Base-by-base conservation (phyloP, 2,113 vertebrate species). In the Atrichornis clamosus region DNA sequence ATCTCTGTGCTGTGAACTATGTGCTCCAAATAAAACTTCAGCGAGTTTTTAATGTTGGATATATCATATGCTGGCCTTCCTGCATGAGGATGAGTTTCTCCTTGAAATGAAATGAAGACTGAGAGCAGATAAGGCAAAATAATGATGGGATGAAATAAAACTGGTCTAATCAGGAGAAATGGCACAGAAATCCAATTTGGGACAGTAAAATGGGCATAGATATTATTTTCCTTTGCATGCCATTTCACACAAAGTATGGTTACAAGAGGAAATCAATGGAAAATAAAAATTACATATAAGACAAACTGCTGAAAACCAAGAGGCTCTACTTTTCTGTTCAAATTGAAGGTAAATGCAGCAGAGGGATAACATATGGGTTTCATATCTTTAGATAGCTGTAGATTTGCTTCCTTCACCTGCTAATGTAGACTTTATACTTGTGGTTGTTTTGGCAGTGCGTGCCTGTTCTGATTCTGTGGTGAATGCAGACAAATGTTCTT, bases 261-360 rank as follows among this genome's bases (percentile, higher is more conserved):
- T 94, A 62, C 67, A 87, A 76, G n/a, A 88, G 41, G 18, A 72
- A 87, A 95, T 94, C 76, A 80, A 52, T 91, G 78, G n/a, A 65
- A 95, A 94, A 92, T 65, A 63, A 67, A 44, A 95, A 84, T 30
- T 75, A 52, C 18, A 3, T 55, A 13, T 35, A 30, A 64, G 68
- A 49, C 22, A 80, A 85, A 68, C 47, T 62, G 63, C 33, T 80
- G 70, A 65, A 90, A 95, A 50, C 4, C 28, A 74, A 16, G 24
- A 64, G 46, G 16, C 20, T 90, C 26, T 67, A 35, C 11, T 72
- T 83, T 50, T 28, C 22, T 17, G 7, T 70, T 95, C 33, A 78
- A 82, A 76, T 30, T 47, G n/a, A 47, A 88, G 46, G 55, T 47
- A 73, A 88, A 65, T 65, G 82, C 35, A 69, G 46, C 11, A 67